Conservation (phyloP, 2,888 invertebrate species). For the Melanargia galathea region DNA sequence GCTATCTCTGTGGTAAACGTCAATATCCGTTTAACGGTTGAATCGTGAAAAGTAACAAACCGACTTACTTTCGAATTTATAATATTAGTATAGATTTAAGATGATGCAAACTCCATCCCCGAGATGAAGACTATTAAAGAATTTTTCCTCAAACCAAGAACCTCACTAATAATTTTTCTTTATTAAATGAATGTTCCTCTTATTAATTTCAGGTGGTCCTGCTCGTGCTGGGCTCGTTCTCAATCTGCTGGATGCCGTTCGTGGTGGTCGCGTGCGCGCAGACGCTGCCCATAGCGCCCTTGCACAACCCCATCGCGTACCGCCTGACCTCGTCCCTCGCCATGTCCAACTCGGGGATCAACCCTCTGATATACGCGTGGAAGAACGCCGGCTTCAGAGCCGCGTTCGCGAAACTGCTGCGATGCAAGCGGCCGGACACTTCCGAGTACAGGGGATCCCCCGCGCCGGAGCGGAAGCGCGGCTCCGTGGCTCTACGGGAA, state of each 20-base stretch:
- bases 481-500: conserved; percentile 75
- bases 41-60: no score
- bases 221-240: conserved; percentile 89
- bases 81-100: no score
- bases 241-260: conserved; percentile 91
- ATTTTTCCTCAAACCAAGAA: no score
- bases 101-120: no score
- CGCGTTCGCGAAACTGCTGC: conserved; percentile 86
- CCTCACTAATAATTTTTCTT: no score
- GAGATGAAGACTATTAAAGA: no score
- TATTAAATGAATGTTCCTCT: no score
- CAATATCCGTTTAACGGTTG: no score
- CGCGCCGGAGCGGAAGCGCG: conserved; percentile 78
- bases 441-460: conserved; percentile 81
- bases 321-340: conserved; percentile 87
- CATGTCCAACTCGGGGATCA: conserved; percentile 90
- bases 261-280: conserved; percentile 86
- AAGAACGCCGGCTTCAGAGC: conserved; percentile 90
- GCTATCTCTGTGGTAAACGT: no score
- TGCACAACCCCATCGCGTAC: conserved; percentile 82
- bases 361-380: conserved; percentile 93
- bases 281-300: conserved; percentile 76
- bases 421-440: conserved; percentile 84
- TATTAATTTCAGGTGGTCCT: conserved; percentile 85
- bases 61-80: no score